Evolutionary conservation across 2,797 vertebrate species (phyloP), one percentile per base, ranked within the genome.

Genomic region (Todus mexicanus): DNA sequence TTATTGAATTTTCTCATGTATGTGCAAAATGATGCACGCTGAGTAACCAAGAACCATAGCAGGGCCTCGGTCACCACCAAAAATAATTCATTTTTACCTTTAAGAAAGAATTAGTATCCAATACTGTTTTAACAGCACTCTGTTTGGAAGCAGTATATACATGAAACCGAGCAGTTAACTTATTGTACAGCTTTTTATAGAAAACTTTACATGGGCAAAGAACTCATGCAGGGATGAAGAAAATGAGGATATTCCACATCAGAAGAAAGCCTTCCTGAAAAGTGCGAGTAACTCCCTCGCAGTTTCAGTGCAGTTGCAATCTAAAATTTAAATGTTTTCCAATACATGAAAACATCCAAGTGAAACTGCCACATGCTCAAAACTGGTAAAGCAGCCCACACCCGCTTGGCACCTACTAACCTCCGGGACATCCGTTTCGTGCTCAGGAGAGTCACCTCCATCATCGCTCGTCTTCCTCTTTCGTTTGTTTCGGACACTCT

Each of bases 401-500:
- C 12, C 27, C 16, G 25, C 40, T 29, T 15, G 14, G 65, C 22
- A 65, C n/a, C 70, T 54, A 92, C 77, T 94, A 96, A 99, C 99
- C 99, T 99, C 99, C 0, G 99, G 99, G 43, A 99, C 98, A 95
- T 99, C 99, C 2, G 98, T 98, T 5, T 99, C 99, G 0, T 99
- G 99, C 80, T 99, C 99, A 6, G 99, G 99, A 71, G 99, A 99
- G 79, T 99, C 99, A n/a, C 99, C 99, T 2, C 99, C 99, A 22
- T 99, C 99, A 25, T 99, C 99, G 1, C 99, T 99, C 4, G 99
- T 99, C 98, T 99, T 99, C 93, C 99, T 98, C 98, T 99, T 99
- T 89, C 99, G 98, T 97, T 99, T 99, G 97, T 99, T 99, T 89
- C 99, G 98, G 70, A 99, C 99, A 7, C 99, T 99, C 92, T 99